phyloP scores from a whole-genome alignment of 2,797 vertebrate genomes.

The Lagorchestes hirsutus region DNA sequence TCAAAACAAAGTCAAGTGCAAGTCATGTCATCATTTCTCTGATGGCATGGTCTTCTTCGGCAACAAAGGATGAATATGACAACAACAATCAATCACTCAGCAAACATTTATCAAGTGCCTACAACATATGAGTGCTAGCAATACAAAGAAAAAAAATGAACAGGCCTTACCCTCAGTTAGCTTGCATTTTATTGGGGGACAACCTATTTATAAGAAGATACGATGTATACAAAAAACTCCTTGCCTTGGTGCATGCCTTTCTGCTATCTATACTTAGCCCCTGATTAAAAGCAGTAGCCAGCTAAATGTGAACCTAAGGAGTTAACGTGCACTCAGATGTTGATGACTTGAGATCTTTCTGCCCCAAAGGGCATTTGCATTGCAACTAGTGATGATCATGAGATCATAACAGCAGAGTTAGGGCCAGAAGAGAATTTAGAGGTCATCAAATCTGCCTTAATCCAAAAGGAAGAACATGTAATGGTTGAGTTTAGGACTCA shows the following conservation, averaged over 20 bases:
- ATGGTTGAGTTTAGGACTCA: not conserved
- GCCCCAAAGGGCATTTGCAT: not conserved
- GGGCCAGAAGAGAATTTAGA: not conserved
- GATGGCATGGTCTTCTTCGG: too few relatives aligned
- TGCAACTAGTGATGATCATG: not conserved
- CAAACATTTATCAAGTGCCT: not conserved
- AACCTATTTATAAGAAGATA: not conserved
- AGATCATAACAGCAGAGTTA: not conserved
- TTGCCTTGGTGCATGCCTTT: not conserved
- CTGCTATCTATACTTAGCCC: not conserved
- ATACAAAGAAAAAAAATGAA: not conserved
- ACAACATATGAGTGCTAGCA: not conserved
- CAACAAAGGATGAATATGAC: too few relatives aligned
- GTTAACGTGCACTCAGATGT: not conserved
- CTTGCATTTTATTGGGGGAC: not conserved
- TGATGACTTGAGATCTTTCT: not conserved
- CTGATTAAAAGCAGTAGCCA: not conserved
- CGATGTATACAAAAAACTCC: not conserved
- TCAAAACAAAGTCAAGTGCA: too few relatives aligned
- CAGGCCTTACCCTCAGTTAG: not conserved
- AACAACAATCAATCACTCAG: not conserved
- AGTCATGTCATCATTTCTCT: too few relatives aligned
- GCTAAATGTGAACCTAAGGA: not conserved
- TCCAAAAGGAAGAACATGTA: not conserved
- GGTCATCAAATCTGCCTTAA: not conserved